Percentiles rank a stretch among this genome's conserved stretches.
Conservation (phyloP, 2,888 invertebrate genomes). For the Pardosa pseudoannulata region DNA sequence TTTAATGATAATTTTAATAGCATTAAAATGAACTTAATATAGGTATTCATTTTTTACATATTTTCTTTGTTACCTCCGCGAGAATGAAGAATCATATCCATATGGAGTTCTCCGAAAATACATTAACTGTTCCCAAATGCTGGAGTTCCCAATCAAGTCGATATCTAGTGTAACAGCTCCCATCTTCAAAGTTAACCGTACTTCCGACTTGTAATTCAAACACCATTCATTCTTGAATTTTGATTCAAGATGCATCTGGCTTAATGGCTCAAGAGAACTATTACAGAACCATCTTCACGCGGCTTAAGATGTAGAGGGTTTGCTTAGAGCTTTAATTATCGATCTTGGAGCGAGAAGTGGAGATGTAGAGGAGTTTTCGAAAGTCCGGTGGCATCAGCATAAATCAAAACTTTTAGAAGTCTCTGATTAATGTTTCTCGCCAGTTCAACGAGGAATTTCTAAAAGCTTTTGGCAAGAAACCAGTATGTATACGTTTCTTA, state of each 20-base stretch:
- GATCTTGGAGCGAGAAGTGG: background rate
- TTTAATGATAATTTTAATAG: no score
- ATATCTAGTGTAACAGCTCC: no score
- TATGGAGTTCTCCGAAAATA: no score
- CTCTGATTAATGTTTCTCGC: background rate
- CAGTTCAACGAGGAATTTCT: background rate
- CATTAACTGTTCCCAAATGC: no score
- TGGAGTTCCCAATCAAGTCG: no score
- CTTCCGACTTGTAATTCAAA: background rate
- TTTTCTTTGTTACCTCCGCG: no score
- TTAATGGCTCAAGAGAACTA: background rate
- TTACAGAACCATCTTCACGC: background rate
- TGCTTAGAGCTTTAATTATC: background rate
- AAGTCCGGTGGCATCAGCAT: constrained; percentile 7
- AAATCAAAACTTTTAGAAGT: constrained; percentile 3
- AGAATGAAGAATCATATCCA: no score
- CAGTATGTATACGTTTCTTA: background rate
- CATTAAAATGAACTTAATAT: no score
- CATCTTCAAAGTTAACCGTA: background rate
- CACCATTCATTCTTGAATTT: background rate
- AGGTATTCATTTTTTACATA: no score
- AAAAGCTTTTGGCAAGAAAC: background rate
- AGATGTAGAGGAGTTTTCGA: background rate
- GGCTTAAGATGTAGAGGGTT: background rate
- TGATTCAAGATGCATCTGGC: constrained; percentile 1